phyloP scores from a whole-genome alignment of 2,113 vertebrate species.

The Phyllostomus discolor region DNA sequence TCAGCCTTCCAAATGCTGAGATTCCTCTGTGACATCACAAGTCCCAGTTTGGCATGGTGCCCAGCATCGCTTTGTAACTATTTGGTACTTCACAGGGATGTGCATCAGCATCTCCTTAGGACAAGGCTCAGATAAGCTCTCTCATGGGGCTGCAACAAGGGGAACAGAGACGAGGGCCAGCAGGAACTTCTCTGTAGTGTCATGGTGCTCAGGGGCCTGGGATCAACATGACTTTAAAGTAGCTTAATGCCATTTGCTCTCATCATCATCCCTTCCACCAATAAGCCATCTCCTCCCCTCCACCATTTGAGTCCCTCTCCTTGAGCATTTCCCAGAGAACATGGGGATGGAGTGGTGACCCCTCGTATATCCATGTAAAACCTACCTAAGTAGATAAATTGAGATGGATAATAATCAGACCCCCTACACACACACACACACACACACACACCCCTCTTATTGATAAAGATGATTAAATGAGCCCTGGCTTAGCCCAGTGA shows the following conservation, averaged over 20 bases:
- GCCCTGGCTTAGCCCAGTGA: neutral
- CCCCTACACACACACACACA: neutral
- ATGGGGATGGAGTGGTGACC: fast-evolving
- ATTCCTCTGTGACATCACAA: slow-evolving; percentile 76
- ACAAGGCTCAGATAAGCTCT: neutral
- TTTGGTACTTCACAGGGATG: slow-evolving; percentile 56
- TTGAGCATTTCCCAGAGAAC: neutral
- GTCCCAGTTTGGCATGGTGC: slow-evolving; percentile 76
- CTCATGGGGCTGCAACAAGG: neutral
- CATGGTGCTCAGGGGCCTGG: neutral
- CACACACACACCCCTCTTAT: neutral
- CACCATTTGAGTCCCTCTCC: neutral
- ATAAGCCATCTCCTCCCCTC: neutral
- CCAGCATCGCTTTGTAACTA: slow-evolving; percentile 53
- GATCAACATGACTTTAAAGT: neutral
- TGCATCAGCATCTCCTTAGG: slow-evolving; percentile 62
- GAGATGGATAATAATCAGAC: neutral
- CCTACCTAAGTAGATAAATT: neutral
- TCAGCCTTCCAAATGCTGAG: slow-evolving; percentile 39
- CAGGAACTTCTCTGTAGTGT: neutral
- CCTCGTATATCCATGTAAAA: neutral
- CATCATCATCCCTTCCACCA: neutral
- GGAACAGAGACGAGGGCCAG: slow-evolving; percentile 43
- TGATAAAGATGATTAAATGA: neutral
- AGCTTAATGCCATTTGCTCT: neutral